Conservation (phyloP, 2,888 invertebrate genomes). For the Rhorus exstirpatorius region DNA sequence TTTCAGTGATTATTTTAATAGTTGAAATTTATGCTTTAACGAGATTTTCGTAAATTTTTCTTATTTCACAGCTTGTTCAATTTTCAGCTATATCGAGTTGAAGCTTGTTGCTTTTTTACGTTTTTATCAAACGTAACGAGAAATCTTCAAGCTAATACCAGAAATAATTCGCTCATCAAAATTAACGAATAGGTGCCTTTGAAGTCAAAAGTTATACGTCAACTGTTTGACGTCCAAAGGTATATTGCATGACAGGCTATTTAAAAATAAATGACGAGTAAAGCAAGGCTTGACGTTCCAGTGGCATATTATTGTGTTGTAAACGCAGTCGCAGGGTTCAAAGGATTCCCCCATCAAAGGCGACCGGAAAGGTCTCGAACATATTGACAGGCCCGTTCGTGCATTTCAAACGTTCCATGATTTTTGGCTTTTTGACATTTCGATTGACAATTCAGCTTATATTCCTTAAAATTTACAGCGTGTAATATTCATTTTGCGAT, state of each 20-base stretch:
- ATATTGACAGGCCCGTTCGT: conserved; percentile 22
- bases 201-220: too few species aligned
- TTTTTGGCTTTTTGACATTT: background rate
- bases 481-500: background rate
- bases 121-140: too few species aligned
- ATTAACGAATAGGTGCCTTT: too few species aligned
- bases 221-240: background rate
- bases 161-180: too few species aligned
- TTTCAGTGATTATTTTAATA: too few species aligned
- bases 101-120: too few species aligned
- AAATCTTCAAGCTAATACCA: too few species aligned
- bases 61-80: too few species aligned
- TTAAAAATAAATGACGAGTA: conserved; percentile 16
- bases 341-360: conserved; percentile 13
- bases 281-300: conserved; percentile 14
- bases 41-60: too few species aligned
- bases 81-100: background rate
- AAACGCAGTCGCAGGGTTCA: conserved; percentile 20
- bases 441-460: background rate
- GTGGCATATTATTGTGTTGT: conserved; percentile 16
- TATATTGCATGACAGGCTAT: conserved; percentile 19
- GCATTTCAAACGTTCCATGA: conserved; percentile 5
- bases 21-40: too few species aligned
- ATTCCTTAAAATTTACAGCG: background rate
- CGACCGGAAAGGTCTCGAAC: conserved; percentile 20